Evolutionary conservation across 2,113 vertebrate species (phyloP).

Genomic region (Lagenorhynchus albirostris): DNA sequence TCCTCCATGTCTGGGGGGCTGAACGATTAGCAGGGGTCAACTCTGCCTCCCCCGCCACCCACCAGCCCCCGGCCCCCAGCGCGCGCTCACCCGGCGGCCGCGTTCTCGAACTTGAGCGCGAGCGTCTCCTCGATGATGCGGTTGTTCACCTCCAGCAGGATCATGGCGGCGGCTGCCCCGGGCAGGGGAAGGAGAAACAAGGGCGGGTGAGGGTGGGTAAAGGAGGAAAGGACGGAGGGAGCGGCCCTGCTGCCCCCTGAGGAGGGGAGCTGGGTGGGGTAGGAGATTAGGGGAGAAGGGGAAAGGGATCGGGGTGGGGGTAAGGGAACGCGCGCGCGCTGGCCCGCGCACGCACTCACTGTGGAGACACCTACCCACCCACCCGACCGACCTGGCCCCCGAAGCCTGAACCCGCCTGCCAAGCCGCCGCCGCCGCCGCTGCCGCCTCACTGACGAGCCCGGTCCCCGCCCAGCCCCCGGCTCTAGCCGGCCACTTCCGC

Average conservation of each 20-base stretch:
- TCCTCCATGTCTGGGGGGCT: not conserved
- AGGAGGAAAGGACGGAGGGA: constrained; percentile 50
- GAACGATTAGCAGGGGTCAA: not conserved
- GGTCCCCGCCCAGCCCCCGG: constrained; percentile 76
- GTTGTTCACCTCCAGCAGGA: constrained; percentile 98
- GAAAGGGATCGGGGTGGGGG: not conserved
- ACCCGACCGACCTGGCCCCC: constrained; percentile 69
- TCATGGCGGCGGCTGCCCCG: constrained; percentile 87
- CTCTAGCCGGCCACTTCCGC: constrained; percentile 76
- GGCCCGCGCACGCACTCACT: not conserved
- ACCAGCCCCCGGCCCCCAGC: not conserved
- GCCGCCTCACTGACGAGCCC: constrained; percentile 62
- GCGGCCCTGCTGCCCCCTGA: constrained; percentile 65
- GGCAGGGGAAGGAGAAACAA: constrained; percentile 72
- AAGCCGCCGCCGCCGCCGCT: constrained; percentile 71
- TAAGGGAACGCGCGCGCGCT: not conserved
- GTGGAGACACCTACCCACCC: constrained; percentile 50
- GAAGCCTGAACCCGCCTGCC: constrained; percentile 69
- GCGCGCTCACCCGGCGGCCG: constrained; percentile 91
- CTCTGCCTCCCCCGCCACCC: not conserved
- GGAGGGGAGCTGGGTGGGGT: constrained; percentile 44
- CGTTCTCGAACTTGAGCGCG: constrained; percentile 94
- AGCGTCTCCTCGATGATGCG: constrained; percentile 97
- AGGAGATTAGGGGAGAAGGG: constrained; percentile 3
- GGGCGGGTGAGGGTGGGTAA: constrained; percentile 67